phyloP scores from a whole-genome alignment of 2,113 vertebrate species.

The Gavialis gangeticus region DNA sequence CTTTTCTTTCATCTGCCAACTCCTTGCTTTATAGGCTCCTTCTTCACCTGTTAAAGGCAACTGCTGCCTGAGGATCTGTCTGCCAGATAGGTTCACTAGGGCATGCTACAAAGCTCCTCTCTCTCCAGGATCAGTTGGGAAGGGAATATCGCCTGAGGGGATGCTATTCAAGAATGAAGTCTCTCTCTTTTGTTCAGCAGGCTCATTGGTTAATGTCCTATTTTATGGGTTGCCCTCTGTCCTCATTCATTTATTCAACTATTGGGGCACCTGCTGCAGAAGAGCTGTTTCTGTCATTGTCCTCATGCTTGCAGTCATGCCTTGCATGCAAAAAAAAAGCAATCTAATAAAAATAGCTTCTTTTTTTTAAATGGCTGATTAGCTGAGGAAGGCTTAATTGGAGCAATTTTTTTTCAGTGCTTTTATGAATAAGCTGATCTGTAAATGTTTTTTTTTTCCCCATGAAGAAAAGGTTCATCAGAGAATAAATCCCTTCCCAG shows the following conservation, averaged over 20 bases:
- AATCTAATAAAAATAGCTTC: background rate
- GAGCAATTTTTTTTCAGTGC: background rate
- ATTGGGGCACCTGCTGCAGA: background rate
- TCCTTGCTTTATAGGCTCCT: background rate
- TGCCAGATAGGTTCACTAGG: too few relatives aligned
- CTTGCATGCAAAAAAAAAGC: background rate
- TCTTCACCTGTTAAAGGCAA: background rate
- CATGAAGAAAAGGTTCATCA: background rate
- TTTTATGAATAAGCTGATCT: background rate
- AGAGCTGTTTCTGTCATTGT: background rate
- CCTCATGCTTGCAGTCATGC: background rate
- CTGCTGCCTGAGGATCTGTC: background rate
- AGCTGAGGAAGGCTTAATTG: background rate
- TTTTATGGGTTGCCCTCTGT: background rate
- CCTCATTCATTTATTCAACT: background rate
- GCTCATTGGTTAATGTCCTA: background rate
- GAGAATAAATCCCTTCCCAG: background rate
- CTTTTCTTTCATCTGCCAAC: accelerated
- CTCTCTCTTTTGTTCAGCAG: background rate
- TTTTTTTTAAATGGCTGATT: background rate
- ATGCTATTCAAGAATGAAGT: background rate
- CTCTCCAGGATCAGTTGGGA: too few relatives aligned
- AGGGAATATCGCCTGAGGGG: background rate
- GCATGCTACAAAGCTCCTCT: background rate
- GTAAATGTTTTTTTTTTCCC: background rate